These are phyloP conservation scores for Crambe crambe DNA, from an alignment of 37 sponge, comb jelly and placozoan genomes.

Conservation along the genomic window DNA sequence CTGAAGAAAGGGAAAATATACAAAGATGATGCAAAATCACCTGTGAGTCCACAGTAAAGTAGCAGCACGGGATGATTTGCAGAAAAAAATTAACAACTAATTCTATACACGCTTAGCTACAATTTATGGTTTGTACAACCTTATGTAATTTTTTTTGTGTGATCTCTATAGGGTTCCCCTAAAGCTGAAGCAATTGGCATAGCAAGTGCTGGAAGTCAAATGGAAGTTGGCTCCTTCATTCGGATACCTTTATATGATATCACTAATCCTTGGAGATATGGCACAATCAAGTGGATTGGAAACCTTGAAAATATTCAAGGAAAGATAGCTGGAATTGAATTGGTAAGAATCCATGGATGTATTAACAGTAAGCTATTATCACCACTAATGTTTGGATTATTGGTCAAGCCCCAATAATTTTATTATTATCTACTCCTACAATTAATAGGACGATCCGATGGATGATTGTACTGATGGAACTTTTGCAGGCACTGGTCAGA, in stretches of 20 bases:
- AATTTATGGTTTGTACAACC: too few species aligned
- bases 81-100: too few species aligned
- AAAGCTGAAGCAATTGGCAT: background rate
- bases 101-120: too few species aligned
- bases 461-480: constrained; percentile 61
- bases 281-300: constrained; percentile 72
- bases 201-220: background rate
- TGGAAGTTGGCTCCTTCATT: constrained; percentile 7
- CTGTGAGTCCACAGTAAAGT: too few species aligned
- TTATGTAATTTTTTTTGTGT: too few species aligned
- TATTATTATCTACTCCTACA: background rate
- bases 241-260: background rate
- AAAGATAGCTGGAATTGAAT: constrained; percentile 71
- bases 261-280: constrained; percentile 23
- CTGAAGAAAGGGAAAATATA: too few species aligned
- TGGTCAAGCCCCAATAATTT: background rate
- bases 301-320: constrained; percentile 20
- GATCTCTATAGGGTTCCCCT: too few species aligned
- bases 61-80: too few species aligned
- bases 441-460: constrained; percentile 52
- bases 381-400: background rate
- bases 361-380: background rate
- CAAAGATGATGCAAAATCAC: too few species aligned
- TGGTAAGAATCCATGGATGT: constrained; percentile 37
- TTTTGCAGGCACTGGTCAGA: constrained; percentile 4